Evolutionary conservation across 2,888 invertebrate species (phyloP), one percentile per base, ranked within the genome.

Genomic region (Agrilus biguttatus): DNA sequence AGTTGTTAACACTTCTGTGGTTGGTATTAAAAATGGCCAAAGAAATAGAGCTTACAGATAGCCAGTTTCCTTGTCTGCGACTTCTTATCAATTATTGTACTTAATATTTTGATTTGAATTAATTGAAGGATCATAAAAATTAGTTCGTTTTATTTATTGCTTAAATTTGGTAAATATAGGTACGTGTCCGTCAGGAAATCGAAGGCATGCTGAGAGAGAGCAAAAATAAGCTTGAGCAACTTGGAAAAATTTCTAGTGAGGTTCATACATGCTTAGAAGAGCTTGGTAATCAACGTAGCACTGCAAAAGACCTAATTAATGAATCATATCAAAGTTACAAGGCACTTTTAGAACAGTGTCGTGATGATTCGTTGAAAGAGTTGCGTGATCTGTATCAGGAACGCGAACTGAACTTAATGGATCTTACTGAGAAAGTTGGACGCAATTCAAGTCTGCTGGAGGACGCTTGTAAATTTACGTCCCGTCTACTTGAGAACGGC

Each of bases 321-420:
- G 86, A 87, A 57, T 78, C 86, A 36, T 85, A 76, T 62, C 80
- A 80, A 59, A 81, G 80, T 57, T 87, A 82, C 59, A 85, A 84
- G 62, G 82, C 83, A 32, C 75, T 86, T 43, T 69, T 93, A 48
- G 90, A 91, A 56, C 77, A 81, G 54, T 80, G 83, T 51, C 77
- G 83, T 51, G 88, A 91, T 55, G 78, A 78, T 40, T 74, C 84
- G 14, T 66, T 88, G 17, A 75, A 77, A 50, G 80, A 84, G 57
- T 71, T 89, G 37, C 80, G 82, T 54, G 74, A 75, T 49, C 64
- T 87, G 48, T 91, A 93, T 63, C 83, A 83, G 46, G 81, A 84
- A 57, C 78, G 89, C 47, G 91, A 91, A 65, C 71, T 92, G 34
- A 82, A 84, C 63, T 82, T 92, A 33, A 92, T 92, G 90, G 90